These are phyloP conservation scores for Lepidurus apus DNA, from an alignment of 1,140 invertebrate genomes.

Conservation along the genomic window DNA sequence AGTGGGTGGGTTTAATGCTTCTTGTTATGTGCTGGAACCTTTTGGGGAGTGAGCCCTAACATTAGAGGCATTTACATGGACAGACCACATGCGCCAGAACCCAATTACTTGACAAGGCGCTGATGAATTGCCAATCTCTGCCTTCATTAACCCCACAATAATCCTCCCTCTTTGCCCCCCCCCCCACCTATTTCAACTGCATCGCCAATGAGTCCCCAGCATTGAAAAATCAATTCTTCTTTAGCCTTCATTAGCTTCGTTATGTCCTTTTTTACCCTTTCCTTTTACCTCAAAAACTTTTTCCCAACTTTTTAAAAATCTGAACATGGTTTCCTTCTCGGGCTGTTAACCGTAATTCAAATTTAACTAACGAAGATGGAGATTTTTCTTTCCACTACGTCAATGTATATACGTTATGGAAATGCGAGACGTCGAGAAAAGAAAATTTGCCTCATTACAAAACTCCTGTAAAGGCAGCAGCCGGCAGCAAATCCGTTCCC, in stretches of 20 bases:
- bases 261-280: no score
- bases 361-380: no score
- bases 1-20: constrained; percentile 18
- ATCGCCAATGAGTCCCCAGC: neutral
- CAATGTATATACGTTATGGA: no score
- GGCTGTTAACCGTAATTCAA: no score
- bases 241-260: neutral
- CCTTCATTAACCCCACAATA: neutral
- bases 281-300: no score
- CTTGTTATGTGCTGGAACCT: constrained; percentile 9
- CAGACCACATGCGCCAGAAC: constrained; percentile 17
- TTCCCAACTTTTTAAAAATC: no score
- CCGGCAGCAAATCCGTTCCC: no score
- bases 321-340: no score
- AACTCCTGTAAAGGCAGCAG: no score
- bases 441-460: no score
- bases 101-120: constrained; percentile 21
- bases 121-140: constrained; percentile 15
- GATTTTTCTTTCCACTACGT: no score
- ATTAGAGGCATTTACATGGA: constrained; percentile 22
- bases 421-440: no score
- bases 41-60: constrained; percentile 20
- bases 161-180: neutral
- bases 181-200: neutral
- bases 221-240: constrained; percentile 5